phyloP scores from a whole-genome alignment of 2,888 invertebrate genomes.

The Matsumyia berberina region DNA sequence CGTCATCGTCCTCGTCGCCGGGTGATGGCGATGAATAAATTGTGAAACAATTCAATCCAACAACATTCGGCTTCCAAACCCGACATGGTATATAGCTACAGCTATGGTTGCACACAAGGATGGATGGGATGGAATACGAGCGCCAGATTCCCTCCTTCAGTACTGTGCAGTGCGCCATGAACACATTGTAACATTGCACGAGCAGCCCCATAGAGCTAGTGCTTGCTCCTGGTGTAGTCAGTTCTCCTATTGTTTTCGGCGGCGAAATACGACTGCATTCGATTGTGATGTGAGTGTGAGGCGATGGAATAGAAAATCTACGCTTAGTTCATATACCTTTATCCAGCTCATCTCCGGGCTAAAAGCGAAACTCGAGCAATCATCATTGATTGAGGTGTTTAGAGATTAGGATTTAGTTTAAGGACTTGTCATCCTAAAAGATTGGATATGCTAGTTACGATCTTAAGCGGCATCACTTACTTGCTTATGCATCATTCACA shows the following conservation, averaged over 20 bases:
- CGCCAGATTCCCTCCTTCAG: constrained; percentile 34
- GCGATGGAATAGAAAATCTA: constrained; percentile 18
- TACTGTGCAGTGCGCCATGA: constrained; percentile 23
- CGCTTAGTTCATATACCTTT: not conserved
- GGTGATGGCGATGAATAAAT: constrained; percentile 60
- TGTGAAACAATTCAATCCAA: constrained; percentile 65
- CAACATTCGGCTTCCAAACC: constrained; percentile 47
- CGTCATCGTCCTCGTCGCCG: constrained; percentile 30
- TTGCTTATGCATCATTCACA: no score
- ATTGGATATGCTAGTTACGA: constrained; percentile 6
- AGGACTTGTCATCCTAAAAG: constrained; percentile 3
- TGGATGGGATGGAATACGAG: no score
- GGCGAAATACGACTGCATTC: not conserved
- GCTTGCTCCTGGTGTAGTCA: no score
- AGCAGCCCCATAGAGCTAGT: constrained; percentile 3
- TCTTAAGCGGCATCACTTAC: not conserved
- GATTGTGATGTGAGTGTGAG: constrained; percentile 28
- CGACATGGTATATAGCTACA: constrained; percentile 8
- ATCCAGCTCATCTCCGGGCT: not conserved
- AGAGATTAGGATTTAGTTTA: constrained; percentile 16
- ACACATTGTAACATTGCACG: constrained; percentile 50
- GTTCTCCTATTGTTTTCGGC: constrained; percentile 35
- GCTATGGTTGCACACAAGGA: constrained; percentile 3
- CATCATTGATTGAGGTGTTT: constrained; percentile 47
- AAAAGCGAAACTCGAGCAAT: constrained; percentile 26